Evolutionary conservation across 2,888 invertebrate genomes (phyloP), one percentile per base, ranked within the genome.

Genomic region (Ptychoptera contaminata): DNA sequence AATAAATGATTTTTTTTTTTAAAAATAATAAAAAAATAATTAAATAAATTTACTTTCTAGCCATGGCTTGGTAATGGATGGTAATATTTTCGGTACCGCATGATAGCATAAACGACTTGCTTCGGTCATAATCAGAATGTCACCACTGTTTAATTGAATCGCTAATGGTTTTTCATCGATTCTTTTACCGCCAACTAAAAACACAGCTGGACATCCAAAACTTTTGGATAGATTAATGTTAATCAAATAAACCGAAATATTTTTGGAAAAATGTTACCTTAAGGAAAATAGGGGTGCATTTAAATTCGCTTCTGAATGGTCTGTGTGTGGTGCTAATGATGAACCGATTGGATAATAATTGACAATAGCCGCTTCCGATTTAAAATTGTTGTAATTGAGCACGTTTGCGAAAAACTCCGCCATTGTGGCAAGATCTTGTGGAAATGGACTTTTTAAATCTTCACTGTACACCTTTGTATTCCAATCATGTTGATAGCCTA

Each of bases 401-500:
- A 64, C 63, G 32, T 60, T 52, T 0, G 82, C 76, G 44, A 94
- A 67, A 45, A 74, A 70, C 56, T 70, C 65, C 40, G 79, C 76
- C 46, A 93, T 60, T 23, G 68, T 62, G 2, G 67, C 67, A 44
- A 94, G 65, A 54, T 92, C 90, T 11, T 56, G 50, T 0, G 93
- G 93, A 63, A 94, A 85, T 9, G 63, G 56, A 40, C 74, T 69
- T 59, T 70, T 76, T 48, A 70, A 73, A 6, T 71, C 61, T 62
- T 88, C 85, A 46, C 69, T 73, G 57, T 90, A 90, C 10, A 78
- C 78, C 73, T 97, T 98, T 44, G 88, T 85, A 56, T 92, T 81
- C 97, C 98, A 98, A 62, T 98, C 81, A 65, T 98, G 94, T 66
- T 98, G 97, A 61, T 94, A 96, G 11, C 98, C 98, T 32, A 97